phyloP scores from a whole-genome alignment of 2,797 vertebrate genomes.

The Danio kyathit region DNA sequence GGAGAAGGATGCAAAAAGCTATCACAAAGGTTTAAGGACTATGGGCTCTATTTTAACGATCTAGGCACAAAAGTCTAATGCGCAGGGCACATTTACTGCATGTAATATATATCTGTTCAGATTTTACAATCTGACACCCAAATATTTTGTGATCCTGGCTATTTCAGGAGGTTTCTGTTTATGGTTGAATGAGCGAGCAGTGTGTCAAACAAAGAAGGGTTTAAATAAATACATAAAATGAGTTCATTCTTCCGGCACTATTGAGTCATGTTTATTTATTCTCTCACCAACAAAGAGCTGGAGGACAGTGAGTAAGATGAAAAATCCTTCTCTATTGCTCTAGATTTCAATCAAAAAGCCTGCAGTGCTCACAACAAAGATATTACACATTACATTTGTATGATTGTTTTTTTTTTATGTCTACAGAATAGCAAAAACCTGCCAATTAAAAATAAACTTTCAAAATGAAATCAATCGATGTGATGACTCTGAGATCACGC shows the following conservation, averaged over 20 bases:
- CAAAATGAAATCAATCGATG: no score
- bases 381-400: neutral
- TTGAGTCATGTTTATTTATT: slow-evolving; percentile 79
- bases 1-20: no score
- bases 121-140: neutral
- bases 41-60: no score
- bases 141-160: neutral
- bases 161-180: slow-evolving; percentile 34
- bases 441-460: neutral
- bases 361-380: neutral
- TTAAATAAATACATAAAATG: slow-evolving; percentile 50
- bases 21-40: no score
- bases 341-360: slow-evolving; percentile 1
- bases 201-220: slow-evolving; percentile 35
- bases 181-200: slow-evolving; percentile 31
- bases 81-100: no score
- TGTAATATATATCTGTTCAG: neutral
- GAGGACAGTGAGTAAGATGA: slow-evolving; percentile 16
- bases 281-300: slow-evolving; percentile 48
- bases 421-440: neutral
- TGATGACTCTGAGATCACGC: no score
- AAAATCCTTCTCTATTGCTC: slow-evolving; percentile 51
- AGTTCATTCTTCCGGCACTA: slow-evolving; percentile 69
- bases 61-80: no score
- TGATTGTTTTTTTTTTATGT: slow-evolving; percentile 11